Conservation (phyloP, 2,113 vertebrate genomes). For the Salvelinus alpinus region DNA sequence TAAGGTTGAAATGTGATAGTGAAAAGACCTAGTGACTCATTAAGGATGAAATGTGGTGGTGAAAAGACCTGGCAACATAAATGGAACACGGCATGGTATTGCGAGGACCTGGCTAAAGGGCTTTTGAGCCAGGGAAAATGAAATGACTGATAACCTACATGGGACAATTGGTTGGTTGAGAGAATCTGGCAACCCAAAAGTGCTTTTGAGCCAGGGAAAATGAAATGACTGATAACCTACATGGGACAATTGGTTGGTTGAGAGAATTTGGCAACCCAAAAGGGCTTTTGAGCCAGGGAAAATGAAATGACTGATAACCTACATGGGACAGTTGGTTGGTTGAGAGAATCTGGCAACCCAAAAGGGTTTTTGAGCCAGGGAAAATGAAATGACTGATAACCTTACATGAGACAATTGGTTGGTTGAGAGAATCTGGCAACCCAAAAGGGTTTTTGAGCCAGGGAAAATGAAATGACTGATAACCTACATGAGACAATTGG, state of each 20-base stretch:
- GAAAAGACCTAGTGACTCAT: too few species aligned
- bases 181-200: slow-evolving; percentile 13
- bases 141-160: slow-evolving; percentile 18
- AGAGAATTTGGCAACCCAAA: too few species aligned
- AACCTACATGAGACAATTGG: slow-evolving; percentile 22
- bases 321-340: too few species aligned
- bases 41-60: too few species aligned
- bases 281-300: too few species aligned
- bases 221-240: not conserved
- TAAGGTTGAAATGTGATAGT: too few species aligned
- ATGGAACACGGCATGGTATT: too few species aligned
- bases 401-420: slow-evolving; percentile 12
- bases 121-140: slow-evolving; percentile 26
- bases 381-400: slow-evolving; percentile 13
- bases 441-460: slow-evolving; percentile 16
- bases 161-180: slow-evolving; percentile 20
- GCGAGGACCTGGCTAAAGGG: too few species aligned
- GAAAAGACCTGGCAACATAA: too few species aligned
- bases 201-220: slow-evolving; percentile 25
- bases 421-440: slow-evolving; percentile 19
- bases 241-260: too few species aligned
- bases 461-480: slow-evolving; percentile 16
- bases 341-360: too few species aligned
- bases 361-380: too few species aligned
- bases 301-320: not conserved